Conservation (phyloP, 2,113 vertebrate genomes). For the Dipodomys merriami region DNA sequence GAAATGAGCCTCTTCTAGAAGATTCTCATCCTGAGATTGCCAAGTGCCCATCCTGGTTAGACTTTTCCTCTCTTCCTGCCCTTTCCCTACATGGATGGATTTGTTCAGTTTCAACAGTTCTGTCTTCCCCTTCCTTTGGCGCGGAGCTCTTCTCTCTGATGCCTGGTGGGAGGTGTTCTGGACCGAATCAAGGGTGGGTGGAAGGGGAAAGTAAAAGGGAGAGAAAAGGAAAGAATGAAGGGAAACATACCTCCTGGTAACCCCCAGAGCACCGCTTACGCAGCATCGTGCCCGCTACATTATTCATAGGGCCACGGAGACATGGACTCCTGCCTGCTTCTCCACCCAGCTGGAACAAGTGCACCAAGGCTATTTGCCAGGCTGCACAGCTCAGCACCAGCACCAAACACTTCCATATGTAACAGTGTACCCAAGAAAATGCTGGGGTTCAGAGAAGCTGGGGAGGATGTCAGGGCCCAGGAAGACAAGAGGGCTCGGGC, state of each 20-base stretch:
- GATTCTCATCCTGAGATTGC: neutral
- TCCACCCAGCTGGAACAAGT: slow-evolving; percentile 41
- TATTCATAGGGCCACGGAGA: slow-evolving; percentile 94
- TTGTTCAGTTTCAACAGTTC: slow-evolving; percentile 74
- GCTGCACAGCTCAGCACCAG: neutral
- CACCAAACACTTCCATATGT: slow-evolving; percentile 19
- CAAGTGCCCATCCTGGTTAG: neutral
- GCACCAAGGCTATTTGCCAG: neutral
- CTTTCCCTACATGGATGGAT: slow-evolving; percentile 52
- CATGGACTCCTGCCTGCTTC: slow-evolving; percentile 91
- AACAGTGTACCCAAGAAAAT: slow-evolving; percentile 51
- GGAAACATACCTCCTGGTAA: slow-evolving; percentile 88
- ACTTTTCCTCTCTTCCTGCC: neutral
- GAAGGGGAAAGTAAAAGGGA: slow-evolving; percentile 34
- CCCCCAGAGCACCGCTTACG: slow-evolving; percentile 92
- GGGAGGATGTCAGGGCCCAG: neutral
- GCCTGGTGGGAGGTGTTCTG: slow-evolving; percentile 60
- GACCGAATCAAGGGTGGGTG: slow-evolving; percentile 14
- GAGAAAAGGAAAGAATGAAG: slow-evolving; percentile 76
- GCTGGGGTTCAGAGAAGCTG: neutral
- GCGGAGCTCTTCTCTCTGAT: slow-evolving; percentile 64
- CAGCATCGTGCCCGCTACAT: slow-evolving; percentile 89
- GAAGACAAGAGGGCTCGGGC: neutral
- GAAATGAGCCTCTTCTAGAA: neutral
- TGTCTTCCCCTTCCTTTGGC: slow-evolving; percentile 67